phyloP scores from a whole-genome alignment of 2,888 invertebrate genomes.

The Calameuta pallipes region DNA sequence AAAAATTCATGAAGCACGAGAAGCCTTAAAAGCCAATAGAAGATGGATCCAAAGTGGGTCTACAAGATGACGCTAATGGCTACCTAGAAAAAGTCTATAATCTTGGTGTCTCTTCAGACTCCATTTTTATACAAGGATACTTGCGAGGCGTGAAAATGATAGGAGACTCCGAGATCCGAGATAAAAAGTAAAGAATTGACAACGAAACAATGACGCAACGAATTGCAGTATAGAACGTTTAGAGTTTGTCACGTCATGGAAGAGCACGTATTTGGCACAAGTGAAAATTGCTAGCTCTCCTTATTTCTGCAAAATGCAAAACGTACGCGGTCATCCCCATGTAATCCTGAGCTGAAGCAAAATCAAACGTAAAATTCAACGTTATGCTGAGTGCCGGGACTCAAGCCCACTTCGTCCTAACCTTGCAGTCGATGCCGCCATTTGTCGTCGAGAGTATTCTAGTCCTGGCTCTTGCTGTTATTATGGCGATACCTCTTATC shows the following conservation, averaged over 20 bases:
- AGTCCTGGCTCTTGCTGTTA: conserved; percentile 47
- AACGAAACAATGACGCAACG: not conserved
- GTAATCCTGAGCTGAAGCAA: not conserved
- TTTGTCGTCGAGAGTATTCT: conserved; percentile 51
- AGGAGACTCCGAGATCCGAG: not conserved
- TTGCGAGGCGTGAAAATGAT: not conserved
- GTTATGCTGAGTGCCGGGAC: conserved; percentile 50
- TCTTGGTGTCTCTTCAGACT: not conserved
- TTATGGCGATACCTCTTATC: conserved; percentile 54
- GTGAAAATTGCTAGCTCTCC: not conserved
- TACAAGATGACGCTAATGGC: not conserved
- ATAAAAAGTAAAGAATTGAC: not conserved
- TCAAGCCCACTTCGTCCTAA: conserved; percentile 47
- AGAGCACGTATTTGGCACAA: not conserved
- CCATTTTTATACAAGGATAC: not conserved
- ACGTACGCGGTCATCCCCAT: not conserved
- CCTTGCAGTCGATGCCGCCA: conserved; percentile 52
- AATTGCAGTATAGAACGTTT: not conserved
- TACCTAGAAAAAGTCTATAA: not conserved
- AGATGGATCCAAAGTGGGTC: not conserved
- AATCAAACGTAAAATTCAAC: conserved; percentile 22
- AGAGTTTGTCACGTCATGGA: not conserved
- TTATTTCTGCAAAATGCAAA: not conserved
- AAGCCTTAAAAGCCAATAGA: not conserved
- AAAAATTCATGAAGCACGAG: not conserved